Conservation (phyloP, 2,113 vertebrate species). For the Neotoma lepida region DNA sequence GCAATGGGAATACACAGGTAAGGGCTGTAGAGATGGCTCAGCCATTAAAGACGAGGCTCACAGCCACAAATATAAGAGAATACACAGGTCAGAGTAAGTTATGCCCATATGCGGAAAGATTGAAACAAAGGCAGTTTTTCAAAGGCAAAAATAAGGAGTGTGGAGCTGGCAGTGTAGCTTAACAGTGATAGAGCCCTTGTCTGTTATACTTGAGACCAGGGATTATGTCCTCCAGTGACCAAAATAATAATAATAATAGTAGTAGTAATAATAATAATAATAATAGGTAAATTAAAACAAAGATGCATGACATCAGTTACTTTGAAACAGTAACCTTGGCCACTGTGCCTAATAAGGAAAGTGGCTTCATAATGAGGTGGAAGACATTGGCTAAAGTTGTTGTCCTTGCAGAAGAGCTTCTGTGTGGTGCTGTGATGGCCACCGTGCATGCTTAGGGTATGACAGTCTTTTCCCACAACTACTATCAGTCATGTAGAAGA, state of each 20-base stretch:
- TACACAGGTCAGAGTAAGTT: background rate
- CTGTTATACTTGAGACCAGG: background rate
- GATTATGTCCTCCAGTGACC: background rate
- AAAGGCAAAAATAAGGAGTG: background rate
- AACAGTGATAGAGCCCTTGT: background rate
- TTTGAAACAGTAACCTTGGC: background rate
- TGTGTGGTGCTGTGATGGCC: background rate
- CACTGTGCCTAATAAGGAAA: too few species aligned
- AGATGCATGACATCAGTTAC: background rate
- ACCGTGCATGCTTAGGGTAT: background rate
- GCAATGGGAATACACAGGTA: background rate
- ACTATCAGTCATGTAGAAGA: background rate
- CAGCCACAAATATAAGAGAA: background rate
- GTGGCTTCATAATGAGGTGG: background rate
- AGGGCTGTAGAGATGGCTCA: background rate
- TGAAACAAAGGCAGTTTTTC: background rate
- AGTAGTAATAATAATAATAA: background rate
- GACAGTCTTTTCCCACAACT: background rate
- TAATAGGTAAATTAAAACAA: background rate
- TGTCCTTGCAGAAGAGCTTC: background rate
- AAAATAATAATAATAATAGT: background rate
- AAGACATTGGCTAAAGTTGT: background rate
- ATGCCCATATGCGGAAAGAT: background rate
- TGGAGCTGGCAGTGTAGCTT: background rate
- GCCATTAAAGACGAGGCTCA: background rate